Evolutionary conservation across 2,113 vertebrate species (phyloP).

Genomic region (Labeo rohita): DNA sequence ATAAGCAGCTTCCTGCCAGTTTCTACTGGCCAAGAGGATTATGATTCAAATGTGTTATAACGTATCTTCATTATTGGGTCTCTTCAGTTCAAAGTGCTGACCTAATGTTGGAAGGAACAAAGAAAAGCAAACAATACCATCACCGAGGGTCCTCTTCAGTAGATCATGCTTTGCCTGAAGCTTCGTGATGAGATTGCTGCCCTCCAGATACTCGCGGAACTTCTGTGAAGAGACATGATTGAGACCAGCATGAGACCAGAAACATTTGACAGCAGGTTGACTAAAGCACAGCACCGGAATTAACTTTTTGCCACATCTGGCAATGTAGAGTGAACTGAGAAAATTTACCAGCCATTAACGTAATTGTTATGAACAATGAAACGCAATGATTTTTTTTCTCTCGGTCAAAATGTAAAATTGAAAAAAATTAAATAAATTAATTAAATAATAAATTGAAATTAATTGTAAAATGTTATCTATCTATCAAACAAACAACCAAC

Average conservation of each 20-base stretch:
- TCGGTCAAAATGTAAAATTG: too few species aligned
- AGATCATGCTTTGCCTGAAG: constrained; percentile 98
- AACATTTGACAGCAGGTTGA: not conserved
- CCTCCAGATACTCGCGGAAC: constrained; percentile 97
- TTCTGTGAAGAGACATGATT: constrained; percentile 84
- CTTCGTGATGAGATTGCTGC: constrained; percentile 98
- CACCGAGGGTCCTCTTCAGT: constrained; percentile 91
- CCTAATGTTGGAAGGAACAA: not conserved
- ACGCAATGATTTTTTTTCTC: too few species aligned
- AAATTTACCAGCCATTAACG: not conserved
- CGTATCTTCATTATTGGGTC: not conserved
- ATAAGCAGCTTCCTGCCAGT: not conserved
- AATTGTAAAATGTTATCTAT: too few species aligned
- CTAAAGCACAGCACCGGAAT: not conserved
- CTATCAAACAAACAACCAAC: too few species aligned
- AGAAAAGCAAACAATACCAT: constrained; percentile 77
- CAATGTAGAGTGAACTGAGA: not conserved
- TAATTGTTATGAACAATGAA: too few species aligned
- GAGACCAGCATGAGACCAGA: constrained; percentile 41
- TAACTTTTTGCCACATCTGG: not conserved
- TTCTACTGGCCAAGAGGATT: not conserved
- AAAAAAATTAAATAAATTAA: too few species aligned
- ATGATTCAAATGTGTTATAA: not conserved
- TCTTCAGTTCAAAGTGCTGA: not conserved
- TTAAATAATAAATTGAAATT: too few species aligned